Evolutionary conservation across 2,797 vertebrate species (phyloP), one percentile per base, ranked within the genome.

Genomic region (Aldrovandia affinis): DNA sequence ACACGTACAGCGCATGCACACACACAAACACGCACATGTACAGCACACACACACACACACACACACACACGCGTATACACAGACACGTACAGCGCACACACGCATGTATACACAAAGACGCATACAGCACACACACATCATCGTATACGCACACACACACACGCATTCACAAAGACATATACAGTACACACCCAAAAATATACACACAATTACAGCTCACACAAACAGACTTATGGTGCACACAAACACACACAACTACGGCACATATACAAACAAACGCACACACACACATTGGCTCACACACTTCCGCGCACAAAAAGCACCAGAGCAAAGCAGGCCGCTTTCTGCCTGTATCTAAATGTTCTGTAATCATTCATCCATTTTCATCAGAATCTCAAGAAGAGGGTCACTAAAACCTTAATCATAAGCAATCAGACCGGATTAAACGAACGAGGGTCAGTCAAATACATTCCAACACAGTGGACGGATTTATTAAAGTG

Each of bases 391-490:
- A 77, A 25, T 77, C 73, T 77, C 73, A 42, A 42, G 22, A 73
- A 42, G 63, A 30, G n/a, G 33, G 39, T 39, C 68, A 70, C 36
- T 65, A 65, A 65, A 30, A 65, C 25, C 3, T 14, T 8, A 65
- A 14, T 10, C 5, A 8, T 33, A 12, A 30, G 28, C 33, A 39
- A 73, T 73, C 42, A 47, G 39, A 39, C 25, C 73, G 25, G 73
- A 77, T 77, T 77, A 77, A 77, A 47, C 22, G 73, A n/a, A n/a
- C 47, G 73, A 77, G 73, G 12, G 73, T 77, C 47, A n/a, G 73
- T 77, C 20, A 77, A 77, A 77, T 77, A 77, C 42, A 47, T 47
- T 44, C 47, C 20, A 77, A 42, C n/a, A 47, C 25, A 5, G 73
- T 77, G 39, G n/a, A 44, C 12, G 22, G 73, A n/a, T 77, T 77